A percentile compares a stretch with the other conserved stretches of the same genome.
Conservation (phyloP, 2,888 invertebrate species). For the Taphrorychus bicolor region DNA sequence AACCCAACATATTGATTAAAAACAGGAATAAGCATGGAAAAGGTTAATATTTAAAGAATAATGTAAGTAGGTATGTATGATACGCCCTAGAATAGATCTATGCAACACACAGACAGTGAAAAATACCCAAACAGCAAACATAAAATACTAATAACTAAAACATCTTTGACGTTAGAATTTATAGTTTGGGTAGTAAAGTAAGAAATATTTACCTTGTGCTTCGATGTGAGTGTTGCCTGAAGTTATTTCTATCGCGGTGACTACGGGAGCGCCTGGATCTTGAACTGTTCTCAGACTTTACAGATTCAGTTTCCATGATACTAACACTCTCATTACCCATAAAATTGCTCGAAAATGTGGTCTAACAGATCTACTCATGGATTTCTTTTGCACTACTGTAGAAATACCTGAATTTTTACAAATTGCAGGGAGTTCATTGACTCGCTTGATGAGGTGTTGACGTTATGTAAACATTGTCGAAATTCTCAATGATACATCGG, state of each 20-base stretch:
- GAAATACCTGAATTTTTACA: slow-evolving; percentile 24
- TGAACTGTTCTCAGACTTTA: slow-evolving; percentile 90
- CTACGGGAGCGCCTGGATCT: slow-evolving; percentile 75
- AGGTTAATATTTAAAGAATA: not conserved
- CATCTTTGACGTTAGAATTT: not conserved
- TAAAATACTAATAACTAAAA: not conserved
- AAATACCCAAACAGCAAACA: not conserved
- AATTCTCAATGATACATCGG: slow-evolving; percentile 30
- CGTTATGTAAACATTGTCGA: slow-evolving; percentile 38
- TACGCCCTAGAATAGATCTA: not conserved
- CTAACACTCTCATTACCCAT: slow-evolving; percentile 63
- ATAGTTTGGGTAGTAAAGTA: not conserved
- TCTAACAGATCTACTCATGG: slow-evolving; percentile 25
- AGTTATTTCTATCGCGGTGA: slow-evolving; percentile 64
- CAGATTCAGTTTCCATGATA: slow-evolving; percentile 92
- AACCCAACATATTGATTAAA: not conserved
- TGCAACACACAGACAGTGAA: not conserved
- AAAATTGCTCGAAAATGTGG: slow-evolving; percentile 26
- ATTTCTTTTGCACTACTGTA: slow-evolving; percentile 7
- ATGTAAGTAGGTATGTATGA: not conserved
- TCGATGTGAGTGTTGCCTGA: slow-evolving; percentile 70
- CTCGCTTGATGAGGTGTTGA: slow-evolving; percentile 37
- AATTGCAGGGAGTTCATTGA: slow-evolving; percentile 38
- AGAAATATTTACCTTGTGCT: slow-evolving; percentile 66
- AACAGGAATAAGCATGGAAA: not conserved